Conservation (phyloP, 2,113 vertebrate species). For the Grammomys dolichurus region DNA sequence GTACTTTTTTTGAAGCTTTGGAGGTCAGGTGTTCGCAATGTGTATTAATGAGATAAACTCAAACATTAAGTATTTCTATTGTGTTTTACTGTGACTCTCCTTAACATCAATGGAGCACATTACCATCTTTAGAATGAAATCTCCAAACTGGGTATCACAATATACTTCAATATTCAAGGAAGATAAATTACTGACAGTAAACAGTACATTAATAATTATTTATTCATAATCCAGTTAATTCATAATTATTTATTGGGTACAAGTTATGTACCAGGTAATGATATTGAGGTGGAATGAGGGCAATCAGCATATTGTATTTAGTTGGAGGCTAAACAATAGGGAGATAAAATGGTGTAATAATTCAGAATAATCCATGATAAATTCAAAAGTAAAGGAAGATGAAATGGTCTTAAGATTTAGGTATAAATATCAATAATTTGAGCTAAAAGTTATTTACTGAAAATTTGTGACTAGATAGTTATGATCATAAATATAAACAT, state of each 20-base stretch:
- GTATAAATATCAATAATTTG: neutral
- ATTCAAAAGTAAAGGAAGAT: neutral
- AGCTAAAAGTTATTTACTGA: neutral
- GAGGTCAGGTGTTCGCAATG: neutral
- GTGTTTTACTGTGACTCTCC: neutral
- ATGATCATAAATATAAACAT: neutral
- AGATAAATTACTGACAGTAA: neutral
- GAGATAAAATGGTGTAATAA: neutral
- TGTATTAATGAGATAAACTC: neutral
- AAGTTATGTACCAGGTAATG: neutral
- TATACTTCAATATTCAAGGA: neutral
- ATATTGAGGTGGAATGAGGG: neutral
- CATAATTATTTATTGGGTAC: neutral
- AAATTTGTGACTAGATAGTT: neutral
- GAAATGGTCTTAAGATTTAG: neutral
- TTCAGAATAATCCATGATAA: neutral
- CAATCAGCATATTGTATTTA: neutral
- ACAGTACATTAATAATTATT: neutral
- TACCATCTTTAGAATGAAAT: neutral
- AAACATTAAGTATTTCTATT: neutral
- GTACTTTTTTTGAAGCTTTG: neutral
- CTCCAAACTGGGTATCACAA: no score
- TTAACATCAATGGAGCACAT: neutral
- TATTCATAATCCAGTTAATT: neutral
- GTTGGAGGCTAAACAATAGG: no score